Evolutionary conservation across 2,888 invertebrate species (phyloP).

Genomic region (Mesodorylaimus sp.): DNA sequence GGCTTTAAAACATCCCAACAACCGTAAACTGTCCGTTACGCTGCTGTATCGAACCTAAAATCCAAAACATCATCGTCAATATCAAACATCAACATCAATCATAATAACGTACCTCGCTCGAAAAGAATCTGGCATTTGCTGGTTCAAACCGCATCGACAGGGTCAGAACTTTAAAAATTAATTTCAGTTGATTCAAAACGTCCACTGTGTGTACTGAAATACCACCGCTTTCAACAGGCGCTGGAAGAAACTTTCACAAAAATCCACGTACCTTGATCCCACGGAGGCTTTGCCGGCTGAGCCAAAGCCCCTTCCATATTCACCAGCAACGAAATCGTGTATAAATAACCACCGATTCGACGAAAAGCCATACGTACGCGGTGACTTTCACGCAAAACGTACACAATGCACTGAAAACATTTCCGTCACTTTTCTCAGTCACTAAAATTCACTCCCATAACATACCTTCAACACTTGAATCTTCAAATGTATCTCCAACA

Average conservation of each 20-base stretch:
- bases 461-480: conserved; percentile 63
- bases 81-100: not conserved
- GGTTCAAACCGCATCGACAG: conserved; percentile 98
- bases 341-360: conserved; percentile 92
- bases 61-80: not conserved
- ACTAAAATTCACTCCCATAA: not conserved
- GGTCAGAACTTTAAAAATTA: conserved; percentile 80
- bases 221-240: no score
- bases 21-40: conserved; percentile 70
- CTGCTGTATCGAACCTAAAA: conserved; percentile 71
- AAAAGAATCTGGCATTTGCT: conserved; percentile 92
- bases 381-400: conserved; percentile 82
- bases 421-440: not conserved
- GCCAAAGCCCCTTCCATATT: conserved; percentile 55
- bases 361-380: conserved; percentile 86
- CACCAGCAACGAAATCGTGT: conserved; percentile 81
- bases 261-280: not conserved
- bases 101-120: conserved; percentile 53
- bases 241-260: not conserved
- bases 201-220: no score
- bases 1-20: conserved; percentile 63
- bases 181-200: conserved; percentile 28
- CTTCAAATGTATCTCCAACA: conserved; percentile 60
- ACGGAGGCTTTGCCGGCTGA: conserved; percentile 31
- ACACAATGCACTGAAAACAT: conserved; percentile 47